These are phyloP conservation scores for Odontocolon sp. DNA, from an alignment of 2,888 invertebrate genomes.

Conservation along the genomic window DNA sequence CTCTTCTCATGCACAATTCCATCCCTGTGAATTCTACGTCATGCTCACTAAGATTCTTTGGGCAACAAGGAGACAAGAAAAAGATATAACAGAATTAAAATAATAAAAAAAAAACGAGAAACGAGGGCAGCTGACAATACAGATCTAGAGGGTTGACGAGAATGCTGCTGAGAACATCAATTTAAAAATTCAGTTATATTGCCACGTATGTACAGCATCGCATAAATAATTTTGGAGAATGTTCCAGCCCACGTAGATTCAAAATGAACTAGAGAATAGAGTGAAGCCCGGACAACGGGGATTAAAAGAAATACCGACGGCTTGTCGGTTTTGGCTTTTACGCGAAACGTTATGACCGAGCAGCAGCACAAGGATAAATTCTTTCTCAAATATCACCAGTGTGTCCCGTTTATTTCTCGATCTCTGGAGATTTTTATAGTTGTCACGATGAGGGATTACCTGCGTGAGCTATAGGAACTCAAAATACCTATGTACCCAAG, in stretches of 20 bases:
- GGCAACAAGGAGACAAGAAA: neutral
- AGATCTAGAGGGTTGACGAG: slow-evolving; percentile 24
- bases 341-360: slow-evolving; percentile 46
- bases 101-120: slow-evolving; percentile 35
- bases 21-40: slow-evolving; percentile 38
- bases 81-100: slow-evolving; percentile 41
- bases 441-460: slow-evolving; percentile 65
- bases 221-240: slow-evolving; percentile 9
- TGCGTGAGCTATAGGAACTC: slow-evolving; percentile 38
- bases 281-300: neutral
- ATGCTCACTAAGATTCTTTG: slow-evolving; percentile 17
- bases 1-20: neutral
- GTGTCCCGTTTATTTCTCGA: slow-evolving; percentile 42
- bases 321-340: slow-evolving; percentile 41
- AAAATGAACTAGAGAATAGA: neutral
- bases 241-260: neutral
- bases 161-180: slow-evolving; percentile 42
- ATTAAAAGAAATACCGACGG: slow-evolving; percentile 51
- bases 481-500: slow-evolving; percentile 23
- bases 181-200: slow-evolving; percentile 41
- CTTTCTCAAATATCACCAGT: slow-evolving; percentile 31
- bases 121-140: slow-evolving; percentile 53
- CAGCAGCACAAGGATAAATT: slow-evolving; percentile 35
- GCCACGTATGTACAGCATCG: neutral
- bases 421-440: slow-evolving; percentile 61